Base-by-base conservation (phyloP, 1,140 invertebrate species). In the Aethina tumida region DNA sequence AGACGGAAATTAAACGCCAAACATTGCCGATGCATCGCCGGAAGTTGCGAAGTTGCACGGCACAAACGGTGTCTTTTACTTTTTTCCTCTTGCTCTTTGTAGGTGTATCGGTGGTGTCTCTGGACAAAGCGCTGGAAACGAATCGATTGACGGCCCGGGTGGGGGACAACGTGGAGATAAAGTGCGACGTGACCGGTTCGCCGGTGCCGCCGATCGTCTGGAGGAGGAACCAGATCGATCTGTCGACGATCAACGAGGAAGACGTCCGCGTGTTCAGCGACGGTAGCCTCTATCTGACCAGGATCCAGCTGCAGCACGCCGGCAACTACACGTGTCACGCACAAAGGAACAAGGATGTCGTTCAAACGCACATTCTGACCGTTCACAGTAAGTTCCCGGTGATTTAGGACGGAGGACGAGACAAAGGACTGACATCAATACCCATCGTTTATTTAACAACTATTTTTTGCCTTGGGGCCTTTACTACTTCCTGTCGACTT, bases 241-340 rank as follows among this genome's bases (percentile, higher is more conserved):
- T 85, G 10, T 69, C 75, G 12, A 63, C 69, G 4, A 60, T 81
- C 2, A 71, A 70, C 31, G 75, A 79, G 42, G 74, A 79, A 45
- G 75, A 75, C 43, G 68, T 80, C 31, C 65, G 77, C 26, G 77
- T 82, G 5, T 81, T 81, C 58, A 73, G 69, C 21, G 80, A 83
- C 48, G 83, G 81, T 0, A 80, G 79, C 13, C 64, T 88, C 6
- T 88, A 84, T 59, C 65, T 87, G 32, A 82, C 77, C 18, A 71
- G 75, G 31, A 74, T 85, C 25, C 79, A 83, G 47, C 65, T 87
- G 18, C 70, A 83, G 13, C 80, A 86, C 55, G 77, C 79, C 16
- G 84, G 84, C 7, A 88, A 88, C 67, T 86, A 84, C 60, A 81
- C 80, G 1, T 88, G 84, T 56, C 75, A 84, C 52, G 81, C 83